Percentiles rank a stretch among this genome's conserved stretches.
phyloP scores from a whole-genome alignment of 2,888 invertebrate genomes.

The Cephus sareptanus region DNA sequence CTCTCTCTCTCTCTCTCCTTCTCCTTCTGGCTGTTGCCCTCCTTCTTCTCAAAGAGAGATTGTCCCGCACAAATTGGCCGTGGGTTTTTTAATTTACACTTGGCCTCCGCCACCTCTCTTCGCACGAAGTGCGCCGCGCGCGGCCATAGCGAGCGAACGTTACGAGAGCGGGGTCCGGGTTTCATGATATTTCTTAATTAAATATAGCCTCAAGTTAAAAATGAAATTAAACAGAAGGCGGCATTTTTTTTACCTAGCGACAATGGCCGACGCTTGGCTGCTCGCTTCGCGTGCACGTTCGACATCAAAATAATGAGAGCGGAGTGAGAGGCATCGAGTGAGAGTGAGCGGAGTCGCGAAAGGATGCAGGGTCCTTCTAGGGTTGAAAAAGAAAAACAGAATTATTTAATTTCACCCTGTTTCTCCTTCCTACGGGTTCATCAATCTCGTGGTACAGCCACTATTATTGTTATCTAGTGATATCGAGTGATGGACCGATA shows the following conservation, averaged over 20 bases:
- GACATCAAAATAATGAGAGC: background rate
- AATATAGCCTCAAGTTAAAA: conserved; percentile 57
- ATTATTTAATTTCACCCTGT: background rate
- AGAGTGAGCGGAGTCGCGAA: background rate
- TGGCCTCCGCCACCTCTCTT: conserved; percentile 24
- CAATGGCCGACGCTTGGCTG: conserved; percentile 5
- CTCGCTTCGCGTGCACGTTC: background rate
- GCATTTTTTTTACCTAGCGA: conserved; percentile 40
- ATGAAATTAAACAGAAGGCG: conserved; percentile 58
- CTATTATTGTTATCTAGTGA: background rate
- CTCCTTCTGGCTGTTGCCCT: conserved; percentile 7
- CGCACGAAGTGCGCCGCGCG: background rate
- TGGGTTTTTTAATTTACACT: conserved; percentile 42
- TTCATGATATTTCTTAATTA: conserved; percentile 60
- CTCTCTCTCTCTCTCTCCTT: conserved; percentile 16
- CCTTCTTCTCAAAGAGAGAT: conserved; percentile 26
- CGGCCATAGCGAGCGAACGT: background rate
- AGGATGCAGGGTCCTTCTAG: background rate
- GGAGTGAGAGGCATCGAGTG: background rate
- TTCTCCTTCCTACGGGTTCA: background rate
- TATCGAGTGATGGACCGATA: background rate
- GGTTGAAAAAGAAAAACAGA: background rate
- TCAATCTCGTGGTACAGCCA: background rate
- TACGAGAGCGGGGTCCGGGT: conserved; percentile 26
- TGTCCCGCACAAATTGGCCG: conserved; percentile 35